These are phyloP conservation scores for Geodia barretti DNA, from an alignment of 37 sponge, comb jelly and placozoan genomes.

Conservation along the genomic window DNA sequence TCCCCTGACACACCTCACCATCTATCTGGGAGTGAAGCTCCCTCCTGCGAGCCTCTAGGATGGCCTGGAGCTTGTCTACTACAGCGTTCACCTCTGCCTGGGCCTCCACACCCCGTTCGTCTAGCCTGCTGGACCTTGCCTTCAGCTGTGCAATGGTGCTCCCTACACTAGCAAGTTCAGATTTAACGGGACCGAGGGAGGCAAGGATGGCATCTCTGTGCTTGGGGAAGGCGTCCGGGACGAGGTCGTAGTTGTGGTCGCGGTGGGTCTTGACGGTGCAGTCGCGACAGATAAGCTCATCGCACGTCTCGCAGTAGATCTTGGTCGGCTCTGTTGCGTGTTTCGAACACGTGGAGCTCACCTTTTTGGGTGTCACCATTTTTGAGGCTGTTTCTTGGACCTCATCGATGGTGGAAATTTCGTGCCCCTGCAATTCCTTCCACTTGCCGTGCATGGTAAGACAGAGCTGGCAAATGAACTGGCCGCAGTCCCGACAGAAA, in stretches of 20 bases:
- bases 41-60: constrained; percentile 11
- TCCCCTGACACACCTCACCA: constrained; percentile 1
- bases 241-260: constrained; percentile 7
- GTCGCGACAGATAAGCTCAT: constrained; percentile 13
- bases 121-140: background rate
- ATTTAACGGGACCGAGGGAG: background rate
- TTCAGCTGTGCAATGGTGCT: background rate
- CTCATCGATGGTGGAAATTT: constrained; percentile 1
- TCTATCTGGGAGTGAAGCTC: constrained; percentile 1
- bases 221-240: constrained; percentile 6
- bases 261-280: constrained; percentile 3
- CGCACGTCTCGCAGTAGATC: constrained; percentile 16
- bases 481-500: constrained; percentile 21
- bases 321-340: background rate
- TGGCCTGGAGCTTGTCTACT: background rate
- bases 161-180: background rate
- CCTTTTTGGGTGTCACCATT: constrained; percentile 5
- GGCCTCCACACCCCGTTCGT: background rate
- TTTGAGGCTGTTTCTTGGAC: constrained; percentile 16
- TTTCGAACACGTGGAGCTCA: background rate
- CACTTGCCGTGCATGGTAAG: constrained; percentile 2
- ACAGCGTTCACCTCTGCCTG: background rate
- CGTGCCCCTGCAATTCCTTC: background rate
- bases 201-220: background rate
- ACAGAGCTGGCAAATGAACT: constrained; percentile 7